Percentiles rank a stretch among this genome's conserved stretches.
Conservation (phyloP, 2,113 vertebrate species). For the Edolisoma coerulescens region DNA sequence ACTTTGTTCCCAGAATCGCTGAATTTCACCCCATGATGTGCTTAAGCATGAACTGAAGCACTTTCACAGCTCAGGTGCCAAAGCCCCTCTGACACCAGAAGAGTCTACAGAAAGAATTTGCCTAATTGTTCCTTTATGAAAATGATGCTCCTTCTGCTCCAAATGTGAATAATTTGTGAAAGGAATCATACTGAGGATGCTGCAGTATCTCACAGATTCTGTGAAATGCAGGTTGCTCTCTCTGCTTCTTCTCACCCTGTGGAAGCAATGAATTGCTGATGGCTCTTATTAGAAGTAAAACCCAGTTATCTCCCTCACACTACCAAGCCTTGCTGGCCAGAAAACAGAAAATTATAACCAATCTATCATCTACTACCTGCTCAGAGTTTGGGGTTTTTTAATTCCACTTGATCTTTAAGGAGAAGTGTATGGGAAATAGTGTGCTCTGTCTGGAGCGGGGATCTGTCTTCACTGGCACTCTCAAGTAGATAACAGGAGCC, state of each 20-base stretch:
- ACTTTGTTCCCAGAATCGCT: not conserved
- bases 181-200: not conserved
- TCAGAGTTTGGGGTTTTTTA: not conserved
- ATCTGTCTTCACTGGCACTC: not conserved
- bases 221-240: not conserved
- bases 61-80: not conserved
- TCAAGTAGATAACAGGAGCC: not conserved
- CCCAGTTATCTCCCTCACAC: not conserved
- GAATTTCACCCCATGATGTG: not conserved
- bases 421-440: not conserved
- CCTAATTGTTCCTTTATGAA: not conserved
- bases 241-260: not conserved
- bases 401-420: not conserved
- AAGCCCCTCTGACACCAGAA: not conserved
- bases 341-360: not conserved
- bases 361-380: not conserved
- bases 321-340: not conserved
- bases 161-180: not conserved
- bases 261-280: not conserved
- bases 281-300: not conserved
- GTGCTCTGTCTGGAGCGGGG: accelerated
- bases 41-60: not conserved
- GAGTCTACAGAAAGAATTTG: not conserved
- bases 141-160: not conserved
- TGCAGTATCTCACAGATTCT: not conserved